Evolutionary conservation across 1,140 invertebrate genomes (phyloP).

Genomic region (Trinorchestia longiramus): DNA sequence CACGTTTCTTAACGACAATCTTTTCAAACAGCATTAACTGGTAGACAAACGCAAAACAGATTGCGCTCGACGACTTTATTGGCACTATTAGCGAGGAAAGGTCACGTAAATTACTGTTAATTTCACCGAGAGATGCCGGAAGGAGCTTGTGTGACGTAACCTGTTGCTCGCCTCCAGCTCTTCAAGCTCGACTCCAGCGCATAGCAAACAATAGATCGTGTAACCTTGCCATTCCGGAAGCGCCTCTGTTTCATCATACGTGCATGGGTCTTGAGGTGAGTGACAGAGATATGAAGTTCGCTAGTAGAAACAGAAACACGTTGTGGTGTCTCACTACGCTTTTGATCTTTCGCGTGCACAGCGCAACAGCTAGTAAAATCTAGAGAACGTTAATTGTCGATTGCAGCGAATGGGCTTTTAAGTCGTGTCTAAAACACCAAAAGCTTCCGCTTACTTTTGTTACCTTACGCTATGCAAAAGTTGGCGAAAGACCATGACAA

Average conservation of each 20-base stretch:
- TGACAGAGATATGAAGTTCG: background rate
- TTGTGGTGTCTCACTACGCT: background rate
- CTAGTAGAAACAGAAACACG: background rate
- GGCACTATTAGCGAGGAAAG: background rate
- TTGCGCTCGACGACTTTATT: too few relatives aligned
- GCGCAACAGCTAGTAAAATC: background rate
- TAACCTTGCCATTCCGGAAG: background rate
- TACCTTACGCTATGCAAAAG: background rate
- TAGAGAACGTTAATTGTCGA: background rate
- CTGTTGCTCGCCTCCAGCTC: background rate
- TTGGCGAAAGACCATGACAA: background rate
- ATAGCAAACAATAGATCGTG: background rate
- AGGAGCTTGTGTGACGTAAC: background rate
- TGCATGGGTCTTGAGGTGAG: background rate
- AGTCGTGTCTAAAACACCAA: background rate
- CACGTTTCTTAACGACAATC: too few relatives aligned
- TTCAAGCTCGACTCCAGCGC: background rate
- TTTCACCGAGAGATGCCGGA: background rate
- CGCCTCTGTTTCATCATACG: background rate
- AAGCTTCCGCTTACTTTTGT: background rate
- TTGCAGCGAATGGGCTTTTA: background rate
- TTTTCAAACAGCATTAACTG: too few relatives aligned
- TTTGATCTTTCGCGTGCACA: background rate
- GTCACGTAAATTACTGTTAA: background rate
- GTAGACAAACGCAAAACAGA: too few relatives aligned